These are phyloP conservation scores for Cariama cristata DNA, from an alignment of 2,113 vertebrate genomes.

Conservation along the genomic window DNA sequence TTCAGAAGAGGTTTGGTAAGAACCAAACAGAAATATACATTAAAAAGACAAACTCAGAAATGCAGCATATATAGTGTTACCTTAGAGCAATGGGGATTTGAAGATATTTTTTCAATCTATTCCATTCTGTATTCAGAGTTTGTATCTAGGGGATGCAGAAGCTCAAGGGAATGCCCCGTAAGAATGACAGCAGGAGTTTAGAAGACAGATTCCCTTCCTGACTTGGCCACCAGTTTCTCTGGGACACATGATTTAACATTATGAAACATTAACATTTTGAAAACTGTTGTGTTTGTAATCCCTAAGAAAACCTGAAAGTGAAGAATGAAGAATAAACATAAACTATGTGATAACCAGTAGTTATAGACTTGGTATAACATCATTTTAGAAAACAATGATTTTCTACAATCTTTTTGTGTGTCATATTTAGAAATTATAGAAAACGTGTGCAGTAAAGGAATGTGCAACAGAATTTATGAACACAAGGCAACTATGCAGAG, in stretches of 20 bases:
- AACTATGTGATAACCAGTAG: not conserved
- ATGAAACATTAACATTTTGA: not conserved
- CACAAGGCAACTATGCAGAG: not conserved
- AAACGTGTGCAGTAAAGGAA: not conserved
- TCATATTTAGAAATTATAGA: not conserved
- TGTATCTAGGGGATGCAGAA: not conserved
- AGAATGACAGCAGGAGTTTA: not conserved
- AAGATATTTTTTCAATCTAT: not conserved
- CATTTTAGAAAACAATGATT: not conserved
- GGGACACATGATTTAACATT: not conserved
- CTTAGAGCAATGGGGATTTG: rapidly evolving
- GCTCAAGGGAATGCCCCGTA: not conserved
- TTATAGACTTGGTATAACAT: not conserved
- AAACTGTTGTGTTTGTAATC: not conserved
- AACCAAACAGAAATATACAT: not conserved
- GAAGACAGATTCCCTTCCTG: not conserved
- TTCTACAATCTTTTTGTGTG: not conserved
- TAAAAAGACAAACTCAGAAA: not conserved
- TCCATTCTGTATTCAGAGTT: not conserved
- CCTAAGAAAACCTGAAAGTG: not conserved
- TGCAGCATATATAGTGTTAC: not conserved
- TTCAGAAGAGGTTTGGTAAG: not conserved
- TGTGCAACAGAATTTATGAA: not conserved
- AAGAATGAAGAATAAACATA: not conserved
- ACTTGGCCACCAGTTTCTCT: not conserved